Evolutionary conservation across 2,888 invertebrate species (phyloP).

Genomic region (Dione juno): DNA sequence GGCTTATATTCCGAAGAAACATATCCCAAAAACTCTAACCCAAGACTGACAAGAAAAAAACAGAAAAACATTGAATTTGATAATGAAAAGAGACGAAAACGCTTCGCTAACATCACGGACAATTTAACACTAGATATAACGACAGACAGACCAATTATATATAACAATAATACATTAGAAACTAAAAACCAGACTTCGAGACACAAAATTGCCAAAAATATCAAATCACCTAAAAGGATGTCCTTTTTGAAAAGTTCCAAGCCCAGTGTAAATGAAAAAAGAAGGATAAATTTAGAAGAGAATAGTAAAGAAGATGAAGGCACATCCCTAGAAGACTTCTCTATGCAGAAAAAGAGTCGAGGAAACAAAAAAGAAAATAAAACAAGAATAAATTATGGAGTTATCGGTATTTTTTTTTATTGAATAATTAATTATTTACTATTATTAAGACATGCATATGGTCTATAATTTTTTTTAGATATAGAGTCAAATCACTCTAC

Average conservation of each 20-base stretch:
- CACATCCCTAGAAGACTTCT: neutral
- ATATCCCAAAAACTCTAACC: constrained; percentile 26
- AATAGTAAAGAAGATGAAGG: constrained; percentile 17
- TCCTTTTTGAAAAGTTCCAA: neutral
- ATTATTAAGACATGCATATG: no score
- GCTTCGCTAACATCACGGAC: constrained; percentile 54
- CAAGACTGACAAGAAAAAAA: constrained; percentile 39
- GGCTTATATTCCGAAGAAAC: constrained; percentile 45
- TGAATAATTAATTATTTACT: no score
- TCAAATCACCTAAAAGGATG: neutral
- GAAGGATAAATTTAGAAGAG: neutral
- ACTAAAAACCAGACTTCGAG: neutral
- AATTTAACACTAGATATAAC: constrained; percentile 40
- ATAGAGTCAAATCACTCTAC: no score
- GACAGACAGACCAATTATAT: constrained; percentile 16
- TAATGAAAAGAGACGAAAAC: constrained; percentile 54
- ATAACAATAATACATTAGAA: neutral
- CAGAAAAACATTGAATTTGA: constrained; percentile 42
- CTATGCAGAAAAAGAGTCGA: neutral
- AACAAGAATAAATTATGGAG: neutral
- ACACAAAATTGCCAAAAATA: neutral
- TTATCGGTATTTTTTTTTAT: constrained; percentile 12
- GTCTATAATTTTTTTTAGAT: no score
- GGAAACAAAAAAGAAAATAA: neutral
- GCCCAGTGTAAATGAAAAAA: neutral